phyloP scores from a whole-genome alignment of 1,140 invertebrate species.

The Bilobella aurantiaca region DNA sequence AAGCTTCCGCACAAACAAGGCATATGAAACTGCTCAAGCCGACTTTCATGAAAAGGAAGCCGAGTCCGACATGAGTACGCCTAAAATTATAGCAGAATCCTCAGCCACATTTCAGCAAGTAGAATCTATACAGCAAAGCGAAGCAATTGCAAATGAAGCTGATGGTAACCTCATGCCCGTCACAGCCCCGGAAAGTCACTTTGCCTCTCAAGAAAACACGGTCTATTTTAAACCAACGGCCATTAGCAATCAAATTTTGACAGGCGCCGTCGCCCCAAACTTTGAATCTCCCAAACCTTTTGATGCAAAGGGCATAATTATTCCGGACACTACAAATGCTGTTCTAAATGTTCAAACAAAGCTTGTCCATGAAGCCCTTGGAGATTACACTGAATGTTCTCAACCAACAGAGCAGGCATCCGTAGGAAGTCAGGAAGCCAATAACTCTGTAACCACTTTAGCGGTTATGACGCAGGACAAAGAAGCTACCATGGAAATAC shows the following conservation, averaged over 20 bases:
- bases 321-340: constrained; percentile 6
- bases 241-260: not conserved
- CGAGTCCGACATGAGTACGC: not conserved
- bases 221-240: not conserved
- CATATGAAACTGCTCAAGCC: not conserved
- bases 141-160: not conserved
- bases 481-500: not conserved
- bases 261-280: not conserved
- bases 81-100: not conserved
- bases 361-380: not conserved
- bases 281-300: not conserved
- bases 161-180: not conserved
- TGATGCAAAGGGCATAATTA: not conserved
- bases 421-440: not conserved
- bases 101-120: not conserved
- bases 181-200: not conserved
- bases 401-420: not conserved
- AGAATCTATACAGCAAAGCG: too few relatives aligned
- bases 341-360: not conserved
- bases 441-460: not conserved
- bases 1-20: not conserved
- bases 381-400: not conserved
- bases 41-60: not conserved
- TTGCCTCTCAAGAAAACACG: not conserved
- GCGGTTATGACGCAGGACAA: not conserved